Percentiles rank a stretch among this genome's conserved stretches.
Conservation (phyloP, 2,113 vertebrate species). For the Terrapene triunguis region DNA sequence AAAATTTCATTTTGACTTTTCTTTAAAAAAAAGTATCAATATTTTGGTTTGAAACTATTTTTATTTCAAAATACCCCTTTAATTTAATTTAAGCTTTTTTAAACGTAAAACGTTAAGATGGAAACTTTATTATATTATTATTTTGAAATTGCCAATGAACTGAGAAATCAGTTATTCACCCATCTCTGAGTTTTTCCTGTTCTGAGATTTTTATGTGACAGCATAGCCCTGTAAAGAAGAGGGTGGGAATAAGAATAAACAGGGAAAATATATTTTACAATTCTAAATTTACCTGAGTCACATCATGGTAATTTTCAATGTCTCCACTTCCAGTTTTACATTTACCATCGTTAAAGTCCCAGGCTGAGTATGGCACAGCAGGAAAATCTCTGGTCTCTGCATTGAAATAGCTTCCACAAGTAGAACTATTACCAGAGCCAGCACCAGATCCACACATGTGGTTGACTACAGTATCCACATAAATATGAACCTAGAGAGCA, state of each 20-base stretch:
- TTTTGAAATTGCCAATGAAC: background rate
- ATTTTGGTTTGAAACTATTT: background rate
- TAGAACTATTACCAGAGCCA: slow-evolving; percentile 82
- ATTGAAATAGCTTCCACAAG: slow-evolving; percentile 88
- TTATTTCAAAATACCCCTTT: background rate
- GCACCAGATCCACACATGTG: slow-evolving; percentile 84
- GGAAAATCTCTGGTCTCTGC: slow-evolving; percentile 85
- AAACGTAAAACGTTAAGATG: background rate
- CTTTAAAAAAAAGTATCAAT: too few species aligned
- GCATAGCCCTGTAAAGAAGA: background rate
- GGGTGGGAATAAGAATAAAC: background rate
- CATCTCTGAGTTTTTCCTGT: background rate
- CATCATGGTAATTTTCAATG: slow-evolving; percentile 89
- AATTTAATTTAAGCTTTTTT: background rate
- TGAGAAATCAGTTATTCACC: background rate
- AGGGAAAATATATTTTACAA: background rate
- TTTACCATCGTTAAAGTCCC: slow-evolving; percentile 91
- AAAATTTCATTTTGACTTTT: background rate
- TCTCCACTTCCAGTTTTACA: slow-evolving; percentile 85
- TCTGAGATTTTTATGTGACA: background rate
- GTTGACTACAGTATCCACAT: slow-evolving; percentile 86
- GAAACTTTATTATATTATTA: background rate
- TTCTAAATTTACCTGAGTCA: slow-evolving; percentile 84
- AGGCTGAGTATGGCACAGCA: slow-evolving; percentile 84
- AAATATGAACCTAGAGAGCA: slow-evolving; percentile 82